Conservation (phyloP, 2,113 vertebrate species). For the Propithecus coquereli region DNA sequence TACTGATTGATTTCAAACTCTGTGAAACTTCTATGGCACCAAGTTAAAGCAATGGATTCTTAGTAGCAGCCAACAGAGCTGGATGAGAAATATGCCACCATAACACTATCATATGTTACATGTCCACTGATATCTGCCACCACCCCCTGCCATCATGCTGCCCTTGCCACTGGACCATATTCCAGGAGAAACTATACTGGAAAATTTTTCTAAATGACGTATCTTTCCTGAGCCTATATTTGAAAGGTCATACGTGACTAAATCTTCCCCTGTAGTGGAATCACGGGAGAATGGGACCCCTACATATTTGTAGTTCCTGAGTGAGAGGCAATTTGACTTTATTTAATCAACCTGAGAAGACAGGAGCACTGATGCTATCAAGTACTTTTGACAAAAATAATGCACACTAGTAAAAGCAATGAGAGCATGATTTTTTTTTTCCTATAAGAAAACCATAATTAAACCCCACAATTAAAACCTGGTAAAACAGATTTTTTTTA, state of each 20-base stretch:
- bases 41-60: neutral
- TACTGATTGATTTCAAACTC: neutral
- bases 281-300: neutral
- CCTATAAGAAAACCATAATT: neutral
- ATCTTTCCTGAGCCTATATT: neutral
- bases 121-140: neutral
- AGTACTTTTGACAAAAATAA: neutral
- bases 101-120: neutral
- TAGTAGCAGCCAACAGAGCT: neutral
- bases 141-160: neutral
- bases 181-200: neutral
- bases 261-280: neutral
- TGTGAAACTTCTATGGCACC: neutral
- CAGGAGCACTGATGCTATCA: neutral
- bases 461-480: neutral
- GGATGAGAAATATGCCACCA: neutral
- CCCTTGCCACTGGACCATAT: neutral
- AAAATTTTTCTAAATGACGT: neutral
- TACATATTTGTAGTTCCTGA: neutral
- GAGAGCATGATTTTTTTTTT: neutral
- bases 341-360: neutral
- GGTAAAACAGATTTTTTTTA: neutral
- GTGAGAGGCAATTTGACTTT: neutral
- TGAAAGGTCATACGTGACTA: neutral
- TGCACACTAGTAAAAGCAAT: neutral